Percentiles rank a stretch among this genome's conserved stretches.
phyloP scores from a whole-genome alignment of 1,140 invertebrate species.

The Drosophila hydei region DNA sequence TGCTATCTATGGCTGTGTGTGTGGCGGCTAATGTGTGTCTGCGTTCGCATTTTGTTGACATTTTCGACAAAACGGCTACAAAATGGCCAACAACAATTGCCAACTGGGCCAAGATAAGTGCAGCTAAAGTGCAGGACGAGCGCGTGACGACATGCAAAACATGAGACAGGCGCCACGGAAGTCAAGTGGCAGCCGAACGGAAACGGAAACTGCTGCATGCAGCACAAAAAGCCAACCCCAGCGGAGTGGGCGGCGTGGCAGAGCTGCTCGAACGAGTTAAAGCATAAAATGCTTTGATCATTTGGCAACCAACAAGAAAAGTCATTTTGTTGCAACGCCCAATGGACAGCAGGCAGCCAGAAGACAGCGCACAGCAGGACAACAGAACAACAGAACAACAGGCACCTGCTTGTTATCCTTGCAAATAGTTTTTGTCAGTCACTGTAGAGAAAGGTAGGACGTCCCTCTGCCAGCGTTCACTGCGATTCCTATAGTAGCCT shows the following conservation, averaged over 20 bases:
- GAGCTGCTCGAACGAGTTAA: not conserved
- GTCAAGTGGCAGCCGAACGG: constrained; percentile 67
- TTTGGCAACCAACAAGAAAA: constrained; percentile 76
- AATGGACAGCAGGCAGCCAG: not conserved
- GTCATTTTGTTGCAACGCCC: constrained; percentile 60
- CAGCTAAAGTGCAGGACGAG: constrained; percentile 73
- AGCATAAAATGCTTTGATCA: constrained; percentile 70
- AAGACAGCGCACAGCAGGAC: constrained; percentile 11
- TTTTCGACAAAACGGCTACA: constrained; percentile 80
- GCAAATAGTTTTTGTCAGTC: constrained; percentile 54
- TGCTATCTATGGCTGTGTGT: constrained; percentile 3
- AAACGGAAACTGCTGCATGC: constrained; percentile 71
- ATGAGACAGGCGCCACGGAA: constrained; percentile 36
- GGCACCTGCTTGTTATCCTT: constrained; percentile 66
- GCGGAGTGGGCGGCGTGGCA: constrained; percentile 14
- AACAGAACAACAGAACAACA: not conserved
- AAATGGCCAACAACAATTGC: constrained; percentile 58
- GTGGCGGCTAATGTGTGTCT: constrained; percentile 55
- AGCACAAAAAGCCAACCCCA: constrained; percentile 28
- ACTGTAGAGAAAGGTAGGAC: not conserved
- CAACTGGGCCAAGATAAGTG: constrained; percentile 65
- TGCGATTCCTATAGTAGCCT: constrained; percentile 56
- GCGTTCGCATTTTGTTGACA: constrained; percentile 67
- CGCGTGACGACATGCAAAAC: constrained; percentile 78
- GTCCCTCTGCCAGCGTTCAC: constrained; percentile 15